Conservation (phyloP, 1,140 invertebrate species). For the Lepidurus packardi region DNA sequence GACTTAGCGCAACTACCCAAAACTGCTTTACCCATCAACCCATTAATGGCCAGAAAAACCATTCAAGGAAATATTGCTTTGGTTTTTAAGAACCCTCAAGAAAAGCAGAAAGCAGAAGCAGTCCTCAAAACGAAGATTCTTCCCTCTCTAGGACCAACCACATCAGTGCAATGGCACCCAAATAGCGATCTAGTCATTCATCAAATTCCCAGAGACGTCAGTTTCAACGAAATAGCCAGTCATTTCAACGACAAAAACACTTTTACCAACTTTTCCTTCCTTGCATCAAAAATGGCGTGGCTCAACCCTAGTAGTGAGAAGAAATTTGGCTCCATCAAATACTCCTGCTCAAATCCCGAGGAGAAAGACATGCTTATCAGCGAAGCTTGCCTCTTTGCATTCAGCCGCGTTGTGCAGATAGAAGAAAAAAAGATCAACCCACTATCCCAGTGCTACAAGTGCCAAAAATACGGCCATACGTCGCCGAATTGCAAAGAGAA, state of each 20-base stretch:
- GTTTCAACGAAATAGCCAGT: background rate
- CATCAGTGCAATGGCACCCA: background rate
- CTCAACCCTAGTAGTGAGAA: background rate
- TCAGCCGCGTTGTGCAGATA: no score
- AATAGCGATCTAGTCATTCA: background rate
- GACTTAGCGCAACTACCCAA: no score
- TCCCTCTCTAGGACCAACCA: background rate
- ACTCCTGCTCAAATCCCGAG: background rate
- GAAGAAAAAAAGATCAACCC: no score
- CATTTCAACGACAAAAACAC: constrained; percentile 21
- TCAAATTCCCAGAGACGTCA: constrained; percentile 1
- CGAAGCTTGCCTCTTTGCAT: no score
- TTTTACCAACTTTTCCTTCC: background rate
- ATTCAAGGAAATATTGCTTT: background rate
- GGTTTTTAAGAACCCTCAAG: background rate
- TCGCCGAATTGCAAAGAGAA: no score
- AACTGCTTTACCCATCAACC: background rate
- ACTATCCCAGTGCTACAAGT: no score
- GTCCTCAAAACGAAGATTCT: background rate
- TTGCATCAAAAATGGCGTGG: background rate
- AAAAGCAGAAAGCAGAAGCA: background rate
- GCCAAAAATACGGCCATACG: background rate
- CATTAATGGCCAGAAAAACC: background rate
- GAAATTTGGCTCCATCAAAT: background rate
- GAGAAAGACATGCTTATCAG: background rate